Base-by-base conservation (phyloP, 2,888 invertebrate genomes). In the Cactoblastis cactorum region DNA sequence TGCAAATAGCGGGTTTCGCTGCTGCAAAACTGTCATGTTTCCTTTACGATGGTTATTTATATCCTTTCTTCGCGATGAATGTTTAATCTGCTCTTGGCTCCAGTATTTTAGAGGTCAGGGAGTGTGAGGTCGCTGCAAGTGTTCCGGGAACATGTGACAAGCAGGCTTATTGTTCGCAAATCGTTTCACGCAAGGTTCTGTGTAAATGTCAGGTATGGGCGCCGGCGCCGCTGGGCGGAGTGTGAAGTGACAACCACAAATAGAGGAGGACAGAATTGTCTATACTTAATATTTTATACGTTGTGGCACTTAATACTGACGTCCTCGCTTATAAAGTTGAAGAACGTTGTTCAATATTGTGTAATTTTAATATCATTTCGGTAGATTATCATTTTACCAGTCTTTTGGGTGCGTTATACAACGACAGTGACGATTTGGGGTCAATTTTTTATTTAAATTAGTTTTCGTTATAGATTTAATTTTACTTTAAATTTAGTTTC, bases 131-230 rank as follows among this genome's bases (percentile, higher is more conserved):
- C 83, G 71, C 65, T 64, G 8, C 28, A 28, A 62, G 65, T 55
- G 81, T 83, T 85, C 85, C 86, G 84, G 86, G 84, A 87, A 79
- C 74, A 74, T 69, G 63, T 76, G 82, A 83, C 83, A 80, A 67
- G 67, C 57, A 67, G 63, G 64, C 62, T 73, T 71, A 82, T 82
- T 84, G 85, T 82, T 80, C 79, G 75, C 81, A 81, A 83, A 84
- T 83, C 77, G 78, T 74, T 74, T 65, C 65, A 62, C 59, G 71
- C 81, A 86, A 86, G 85, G 85, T 78, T 80, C 73, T 67, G 53
- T 73, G 72, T 76, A 86, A 87, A 88, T 88, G 86, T 85, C 86
- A 87, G 65, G 67, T n/a, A n/a, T 71, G 67, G 78, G 75, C 80
- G 80, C 77, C 77, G 72, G 79, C 81, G 82, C 78, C 74, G 49